Base-by-base conservation (phyloP, 2,113 vertebrate species). In the Hystrix cristata region DNA sequence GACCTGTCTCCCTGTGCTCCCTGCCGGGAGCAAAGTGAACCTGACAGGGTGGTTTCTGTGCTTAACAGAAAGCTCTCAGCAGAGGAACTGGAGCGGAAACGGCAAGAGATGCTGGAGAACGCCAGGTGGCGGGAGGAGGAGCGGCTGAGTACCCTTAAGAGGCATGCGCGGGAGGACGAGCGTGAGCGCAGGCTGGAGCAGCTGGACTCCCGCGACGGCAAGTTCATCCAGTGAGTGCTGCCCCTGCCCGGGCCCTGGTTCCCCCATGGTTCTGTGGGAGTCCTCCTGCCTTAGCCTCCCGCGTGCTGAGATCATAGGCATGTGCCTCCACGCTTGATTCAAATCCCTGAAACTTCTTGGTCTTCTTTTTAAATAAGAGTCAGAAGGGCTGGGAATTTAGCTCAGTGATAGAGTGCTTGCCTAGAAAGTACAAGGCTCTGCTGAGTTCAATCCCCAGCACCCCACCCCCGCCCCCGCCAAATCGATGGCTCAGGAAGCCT, bases 81-180 rank as follows among this genome's bases (percentile, higher is more conserved):
- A 0, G 99, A 99, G 67, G 99, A 99, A 38, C 98, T 99, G n/a
- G 99, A 99, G 96, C 95, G 94, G 2, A 99, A 98, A 86, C 98
- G 99, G 64, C 98, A 96, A 69, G 99, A 99, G 87, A 99, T 99
- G 99, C 99, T 99, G 99, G 99, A 99, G 29, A 99, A 99, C 6
- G 99, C 99, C 76, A 99, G 98, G 93, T 99, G 99, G 98, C 98
- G 99, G 74, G 99, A 99, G 14, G 98, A 99, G 87, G 99, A 99
- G 96, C 97, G 99, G 57, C 99, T 99, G 31, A 98, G 98, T 91
- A 99, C 98, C 83, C 99, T 99, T 34, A 98, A 97, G 95, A 99
- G 95, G 23, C 99, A 99, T 34, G 98, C 98, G 10, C 98, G 93
- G 91, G 99, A 99, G 76, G 99, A 99, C 0, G 99, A 99, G 86